phyloP scores from a whole-genome alignment of 2,797 vertebrate genomes.

The Ispidina lecontei region DNA sequence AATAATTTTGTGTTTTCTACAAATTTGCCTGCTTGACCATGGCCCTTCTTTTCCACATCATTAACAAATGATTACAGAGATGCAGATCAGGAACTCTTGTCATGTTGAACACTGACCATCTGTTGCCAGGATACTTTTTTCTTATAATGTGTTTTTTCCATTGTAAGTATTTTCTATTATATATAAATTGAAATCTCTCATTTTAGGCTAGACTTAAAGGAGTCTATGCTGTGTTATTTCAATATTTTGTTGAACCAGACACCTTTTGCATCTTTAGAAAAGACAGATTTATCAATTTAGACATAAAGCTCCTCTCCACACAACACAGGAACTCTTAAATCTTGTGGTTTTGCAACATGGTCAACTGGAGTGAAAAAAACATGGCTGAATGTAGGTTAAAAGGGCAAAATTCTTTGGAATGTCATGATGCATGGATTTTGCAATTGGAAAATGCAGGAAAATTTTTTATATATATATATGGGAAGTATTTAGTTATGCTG shows the following conservation, averaged over 20 bases:
- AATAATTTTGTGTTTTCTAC: background rate
- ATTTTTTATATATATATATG: background rate
- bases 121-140: background rate
- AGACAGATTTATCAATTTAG: background rate
- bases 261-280: background rate
- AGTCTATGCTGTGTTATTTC: background rate
- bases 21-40: background rate
- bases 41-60: background rate
- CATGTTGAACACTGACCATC: background rate
- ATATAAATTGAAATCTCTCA: no score
- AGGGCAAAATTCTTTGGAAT: background rate
- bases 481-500: background rate
- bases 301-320: background rate
- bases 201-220: no score
- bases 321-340: background rate
- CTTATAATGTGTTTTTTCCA: no score
- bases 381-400: background rate
- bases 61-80: background rate
- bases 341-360: background rate
- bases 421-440: background rate
- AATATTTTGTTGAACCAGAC: background rate
- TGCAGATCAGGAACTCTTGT: background rate
- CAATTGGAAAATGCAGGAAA: background rate
- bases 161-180: no score
- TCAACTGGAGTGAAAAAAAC: background rate